A percentile compares a stretch with the other conserved stretches of the same genome.
Conservation (phyloP, 2,113 vertebrate species). For the Probosciger aterrimus region DNA sequence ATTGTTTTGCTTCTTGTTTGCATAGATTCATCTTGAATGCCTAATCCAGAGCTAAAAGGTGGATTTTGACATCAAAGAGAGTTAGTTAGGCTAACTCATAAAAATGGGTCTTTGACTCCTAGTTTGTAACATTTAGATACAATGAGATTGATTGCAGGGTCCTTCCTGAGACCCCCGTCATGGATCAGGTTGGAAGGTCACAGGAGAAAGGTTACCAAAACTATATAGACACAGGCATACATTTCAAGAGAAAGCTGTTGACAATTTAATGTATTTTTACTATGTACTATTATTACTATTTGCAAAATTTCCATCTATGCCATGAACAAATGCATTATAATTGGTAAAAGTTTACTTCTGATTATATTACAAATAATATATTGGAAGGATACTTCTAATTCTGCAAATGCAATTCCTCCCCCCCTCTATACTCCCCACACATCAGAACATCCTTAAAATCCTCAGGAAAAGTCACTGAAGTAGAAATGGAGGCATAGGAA, state of each 20-base stretch:
- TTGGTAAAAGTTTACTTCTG: neutral
- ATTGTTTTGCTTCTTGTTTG: neutral
- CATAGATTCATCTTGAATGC: neutral
- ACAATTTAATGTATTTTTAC: neutral
- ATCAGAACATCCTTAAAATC: neutral
- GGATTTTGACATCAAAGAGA: neutral
- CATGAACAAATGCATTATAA: neutral
- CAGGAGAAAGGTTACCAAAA: neutral
- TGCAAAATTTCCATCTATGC: neutral
- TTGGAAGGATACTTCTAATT: neutral
- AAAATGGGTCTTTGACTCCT: neutral
- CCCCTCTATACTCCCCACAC: fast-evolving
- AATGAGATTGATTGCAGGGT: neutral
- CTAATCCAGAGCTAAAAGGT: neutral
- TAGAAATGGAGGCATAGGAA: neutral
- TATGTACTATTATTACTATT: neutral
- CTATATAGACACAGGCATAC: neutral
- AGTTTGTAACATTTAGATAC: neutral
- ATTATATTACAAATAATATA: neutral
- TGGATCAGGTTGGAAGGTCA: neutral
- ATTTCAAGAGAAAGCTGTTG: neutral
- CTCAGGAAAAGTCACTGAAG: neutral
- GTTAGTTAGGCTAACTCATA: neutral
- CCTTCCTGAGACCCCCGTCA: neutral
- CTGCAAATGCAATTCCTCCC: neutral